Conservation (phyloP, 2,888 invertebrate genomes). For the Cantharis flavilabris region DNA sequence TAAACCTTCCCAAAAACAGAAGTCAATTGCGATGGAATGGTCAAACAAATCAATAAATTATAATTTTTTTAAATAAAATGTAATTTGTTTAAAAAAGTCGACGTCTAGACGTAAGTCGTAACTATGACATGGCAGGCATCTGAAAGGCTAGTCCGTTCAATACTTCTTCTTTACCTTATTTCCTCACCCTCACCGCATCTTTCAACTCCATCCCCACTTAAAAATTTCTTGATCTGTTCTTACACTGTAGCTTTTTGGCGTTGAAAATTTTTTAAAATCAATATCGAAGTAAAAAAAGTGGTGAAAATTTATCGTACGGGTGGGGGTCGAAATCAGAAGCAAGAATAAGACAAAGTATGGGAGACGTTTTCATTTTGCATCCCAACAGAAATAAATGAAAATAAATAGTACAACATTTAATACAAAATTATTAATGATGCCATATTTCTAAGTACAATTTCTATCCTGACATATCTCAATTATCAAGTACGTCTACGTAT, state of each 20-base stretch:
- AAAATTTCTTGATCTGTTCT: slow-evolving; percentile 38
- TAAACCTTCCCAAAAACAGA: background rate
- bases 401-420: slow-evolving; percentile 55
- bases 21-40: background rate
- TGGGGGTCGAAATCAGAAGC: background rate
- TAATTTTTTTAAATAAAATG: background rate
- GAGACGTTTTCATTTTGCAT: slow-evolving; percentile 46
- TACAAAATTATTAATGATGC: slow-evolving; percentile 55
- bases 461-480: slow-evolving; percentile 36
- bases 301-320: background rate
- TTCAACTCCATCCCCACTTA: slow-evolving; percentile 37
- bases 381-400: slow-evolving; percentile 52
- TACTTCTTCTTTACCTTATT: slow-evolving; percentile 49
- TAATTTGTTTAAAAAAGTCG: background rate
- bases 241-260: background rate
- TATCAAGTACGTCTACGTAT: slow-evolving; percentile 28
- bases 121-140: slow-evolving; percentile 32
- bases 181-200: slow-evolving; percentile 39
- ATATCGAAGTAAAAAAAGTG: background rate
- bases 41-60: background rate
- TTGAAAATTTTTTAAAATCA: slow-evolving; percentile 8
- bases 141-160: slow-evolving; percentile 50
- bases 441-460: slow-evolving; percentile 51
- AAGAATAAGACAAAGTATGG: slow-evolving; percentile 41
- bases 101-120: slow-evolving; percentile 29